Evolutionary conservation across 1,140 invertebrate genomes (phyloP).

Genomic region (Halesus radiatus): DNA sequence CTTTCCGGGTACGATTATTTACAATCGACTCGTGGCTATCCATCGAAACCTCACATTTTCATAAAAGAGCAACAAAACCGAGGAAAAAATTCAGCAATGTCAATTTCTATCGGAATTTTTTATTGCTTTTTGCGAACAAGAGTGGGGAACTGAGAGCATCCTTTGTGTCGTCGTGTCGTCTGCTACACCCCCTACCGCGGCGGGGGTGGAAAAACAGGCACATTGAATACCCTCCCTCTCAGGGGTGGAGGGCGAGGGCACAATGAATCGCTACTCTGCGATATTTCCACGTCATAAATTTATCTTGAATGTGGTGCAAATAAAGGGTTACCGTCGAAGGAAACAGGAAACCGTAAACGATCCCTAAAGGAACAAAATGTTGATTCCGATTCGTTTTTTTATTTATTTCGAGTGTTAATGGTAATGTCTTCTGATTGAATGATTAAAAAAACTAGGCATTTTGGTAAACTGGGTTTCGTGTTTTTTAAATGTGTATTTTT

Average conservation of each 20-base stretch:
- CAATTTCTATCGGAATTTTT: neutral
- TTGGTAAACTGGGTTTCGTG: no score
- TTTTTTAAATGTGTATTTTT: no score
- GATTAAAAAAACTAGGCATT: no score
- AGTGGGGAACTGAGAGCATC: neutral
- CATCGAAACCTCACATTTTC: neutral
- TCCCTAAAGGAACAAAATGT: no score
- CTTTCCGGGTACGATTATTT: neutral
- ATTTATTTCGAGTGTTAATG: no score
- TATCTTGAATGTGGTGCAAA: constrained; percentile 14
- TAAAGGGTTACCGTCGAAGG: neutral
- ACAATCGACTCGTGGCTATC: neutral
- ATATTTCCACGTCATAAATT: constrained; percentile 32
- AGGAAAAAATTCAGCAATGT: neutral
- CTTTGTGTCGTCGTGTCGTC: neutral
- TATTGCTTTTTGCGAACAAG: constrained; percentile 8
- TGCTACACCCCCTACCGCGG: neutral
- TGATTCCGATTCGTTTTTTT: no score
- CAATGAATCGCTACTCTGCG: neutral
- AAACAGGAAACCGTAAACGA: no score
- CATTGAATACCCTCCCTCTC: neutral
- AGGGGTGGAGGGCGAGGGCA: neutral
- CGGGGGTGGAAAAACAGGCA: neutral
- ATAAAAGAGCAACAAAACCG: neutral
- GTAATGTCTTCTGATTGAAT: no score